Evolutionary conservation across 2,888 invertebrate genomes (phyloP).

Genomic region (Chirona hameri): DNA sequence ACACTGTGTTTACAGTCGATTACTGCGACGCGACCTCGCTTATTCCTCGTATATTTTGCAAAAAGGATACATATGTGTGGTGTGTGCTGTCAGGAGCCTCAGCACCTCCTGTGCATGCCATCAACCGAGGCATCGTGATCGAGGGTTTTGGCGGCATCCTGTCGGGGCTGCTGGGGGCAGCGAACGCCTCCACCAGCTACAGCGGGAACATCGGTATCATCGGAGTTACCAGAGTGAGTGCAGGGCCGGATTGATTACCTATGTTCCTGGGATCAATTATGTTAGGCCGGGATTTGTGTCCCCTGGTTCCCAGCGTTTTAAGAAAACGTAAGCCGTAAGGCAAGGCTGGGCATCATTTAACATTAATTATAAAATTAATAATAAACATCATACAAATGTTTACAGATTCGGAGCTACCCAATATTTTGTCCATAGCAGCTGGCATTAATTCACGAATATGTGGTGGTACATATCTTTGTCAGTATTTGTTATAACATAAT

Average conservation of each 20-base stretch:
- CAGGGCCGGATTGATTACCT: not conserved
- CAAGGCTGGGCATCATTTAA: too few relatives aligned
- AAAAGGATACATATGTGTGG: too few relatives aligned
- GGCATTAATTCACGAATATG: not conserved
- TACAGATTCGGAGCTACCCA: not conserved
- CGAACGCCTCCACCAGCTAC: constrained; percentile 83
- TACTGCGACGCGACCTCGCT: too few relatives aligned
- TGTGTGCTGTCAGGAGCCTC: constrained; percentile 59
- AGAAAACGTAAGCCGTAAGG: too few relatives aligned
- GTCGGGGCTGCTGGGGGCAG: constrained; percentile 79
- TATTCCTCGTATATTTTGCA: too few relatives aligned
- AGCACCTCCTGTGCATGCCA: constrained; percentile 78
- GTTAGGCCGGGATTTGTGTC: not conserved
- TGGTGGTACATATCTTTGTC: too few relatives aligned
- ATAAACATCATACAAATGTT: not conserved
- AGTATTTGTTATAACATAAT: not conserved
- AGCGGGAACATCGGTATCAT: constrained; percentile 88
- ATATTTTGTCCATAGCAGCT: not conserved
- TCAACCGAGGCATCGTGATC: constrained; percentile 78
- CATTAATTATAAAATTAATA: not conserved
- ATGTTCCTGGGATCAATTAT: not conserved
- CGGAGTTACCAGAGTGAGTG: constrained; percentile 65
- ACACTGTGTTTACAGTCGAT: too few relatives aligned
- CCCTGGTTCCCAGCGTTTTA: too few relatives aligned
- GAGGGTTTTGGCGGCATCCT: constrained; percentile 81